Evolutionary conservation across 2,888 invertebrate species (phyloP), one percentile per base, ranked within the genome.

Genomic region (Agriopis leucophaearia): DNA sequence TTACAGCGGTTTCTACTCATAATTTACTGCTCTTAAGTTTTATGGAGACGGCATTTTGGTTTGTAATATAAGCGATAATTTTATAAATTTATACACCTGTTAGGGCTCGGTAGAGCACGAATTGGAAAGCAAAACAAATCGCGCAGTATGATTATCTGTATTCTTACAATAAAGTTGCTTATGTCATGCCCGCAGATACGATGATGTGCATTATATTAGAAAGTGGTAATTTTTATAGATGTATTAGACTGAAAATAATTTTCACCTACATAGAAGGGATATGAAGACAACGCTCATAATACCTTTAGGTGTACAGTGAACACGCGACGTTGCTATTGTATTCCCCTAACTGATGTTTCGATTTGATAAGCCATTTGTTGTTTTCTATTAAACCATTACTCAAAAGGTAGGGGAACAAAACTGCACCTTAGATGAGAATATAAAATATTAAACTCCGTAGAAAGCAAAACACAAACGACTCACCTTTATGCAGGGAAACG

Each of bases 291-390:
- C 42, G 35, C 64, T 42, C 48, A 61, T 61, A 63, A 57, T 47
- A 65, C 63, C 75, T 83, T 83, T 84, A 86, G 82, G 84, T 86
- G 82, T 83, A 83, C 86, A 87, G 84, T 86, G 82, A 83, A 83
- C 86, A 87, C 86, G 86, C 86, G 70, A 85, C 74, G 75, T 79
- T 78, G 64, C 42, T 58, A 79, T 83, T 80, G 73, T 80, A 81
- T 81, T 80, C 88, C 88, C 88, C 86, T 80, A 78, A 72, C 74
- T 71, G 77, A 80, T 82, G 69, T 81, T 81, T 80, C 76, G 78
- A 79, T 82, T 82, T 81, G 81, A 85, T 82, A 83, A 76, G 74
- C 75, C 79, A 76, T 77, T 81, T 51, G 50, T 74, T 73, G 80
- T 75, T 80, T 68, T 64, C 58, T 74, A 81, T 78, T 77, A 77